Evolutionary conservation across 2,113 vertebrate genomes (phyloP).

Genomic region (Acanthisitta chloris): DNA sequence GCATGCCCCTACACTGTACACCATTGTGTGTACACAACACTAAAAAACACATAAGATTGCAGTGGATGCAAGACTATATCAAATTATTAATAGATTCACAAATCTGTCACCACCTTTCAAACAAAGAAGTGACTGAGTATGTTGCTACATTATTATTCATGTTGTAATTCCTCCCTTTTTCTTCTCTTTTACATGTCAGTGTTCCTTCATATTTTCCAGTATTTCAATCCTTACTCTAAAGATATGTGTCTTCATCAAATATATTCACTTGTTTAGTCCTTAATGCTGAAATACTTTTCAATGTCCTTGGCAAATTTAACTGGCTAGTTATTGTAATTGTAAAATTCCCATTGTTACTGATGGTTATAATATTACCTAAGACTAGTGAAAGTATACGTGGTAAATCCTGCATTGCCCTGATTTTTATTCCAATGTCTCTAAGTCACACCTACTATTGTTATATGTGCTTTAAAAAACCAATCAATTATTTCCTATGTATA

Average conservation of each 20-base stretch:
- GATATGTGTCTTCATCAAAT: neutral
- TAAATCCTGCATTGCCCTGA: neutral
- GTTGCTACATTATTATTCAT: neutral
- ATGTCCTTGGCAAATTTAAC: neutral
- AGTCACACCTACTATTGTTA: neutral
- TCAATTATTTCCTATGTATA: neutral
- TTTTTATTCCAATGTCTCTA: neutral
- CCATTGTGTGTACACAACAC: neutral
- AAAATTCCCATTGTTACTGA: neutral
- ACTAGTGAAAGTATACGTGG: neutral
- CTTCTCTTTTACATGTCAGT: neutral
- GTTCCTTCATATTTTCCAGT: neutral
- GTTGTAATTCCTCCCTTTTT: neutral
- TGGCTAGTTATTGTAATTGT: neutral
- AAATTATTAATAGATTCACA: neutral
- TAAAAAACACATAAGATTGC: neutral
- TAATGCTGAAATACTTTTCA: neutral
- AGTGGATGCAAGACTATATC: neutral
- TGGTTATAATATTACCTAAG: neutral
- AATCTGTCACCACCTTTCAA: neutral
- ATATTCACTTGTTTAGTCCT: neutral
- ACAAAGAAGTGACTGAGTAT: neutral
- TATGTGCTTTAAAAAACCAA: neutral
- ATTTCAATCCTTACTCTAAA: neutral
- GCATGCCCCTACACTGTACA: no score